Conservation (phyloP, 2,797 vertebrate species). For the Carapus acus region DNA sequence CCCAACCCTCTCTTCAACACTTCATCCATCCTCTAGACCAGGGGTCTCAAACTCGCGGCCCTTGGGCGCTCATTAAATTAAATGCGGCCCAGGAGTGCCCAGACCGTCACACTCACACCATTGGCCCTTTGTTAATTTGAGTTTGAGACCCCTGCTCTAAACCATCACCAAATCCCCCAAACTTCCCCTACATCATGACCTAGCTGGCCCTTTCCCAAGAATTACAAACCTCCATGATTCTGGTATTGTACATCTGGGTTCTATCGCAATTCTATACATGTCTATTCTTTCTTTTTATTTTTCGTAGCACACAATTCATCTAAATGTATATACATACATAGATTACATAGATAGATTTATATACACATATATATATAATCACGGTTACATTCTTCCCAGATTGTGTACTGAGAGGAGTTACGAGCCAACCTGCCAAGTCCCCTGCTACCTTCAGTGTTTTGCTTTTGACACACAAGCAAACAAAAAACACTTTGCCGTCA, state of each 20-base stretch:
- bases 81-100: no score
- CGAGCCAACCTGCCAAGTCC: conserved; percentile 50
- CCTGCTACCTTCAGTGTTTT: background rate
- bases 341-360: background rate
- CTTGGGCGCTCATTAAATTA: no score
- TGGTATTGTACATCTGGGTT: conserved; percentile 46
- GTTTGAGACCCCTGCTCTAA: no score
- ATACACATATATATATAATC: conserved; percentile 39
- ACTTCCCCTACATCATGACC: no score
- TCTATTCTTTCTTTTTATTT: conserved; percentile 18
- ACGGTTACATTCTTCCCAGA: conserved; percentile 46
- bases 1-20: no score
- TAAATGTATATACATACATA: conserved; percentile 27
- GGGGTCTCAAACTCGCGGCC: no score
- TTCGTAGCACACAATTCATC: conserved; percentile 32
- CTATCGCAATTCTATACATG: conserved; percentile 41
- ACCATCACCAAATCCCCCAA: no score
- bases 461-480: conserved; percentile 42
- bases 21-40: no score
- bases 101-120: no score
- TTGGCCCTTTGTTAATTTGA: no score
- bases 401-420: conserved; percentile 50
- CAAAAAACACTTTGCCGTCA: no score
- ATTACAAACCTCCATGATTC: conserved; percentile 47
- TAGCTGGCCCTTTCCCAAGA: no score